Evolutionary conservation across 37 sponge, comb jelly and placozoan genomes (phyloP), one percentile per base, ranked within the genome.

Genomic region (Tethya wilhelma): DNA sequence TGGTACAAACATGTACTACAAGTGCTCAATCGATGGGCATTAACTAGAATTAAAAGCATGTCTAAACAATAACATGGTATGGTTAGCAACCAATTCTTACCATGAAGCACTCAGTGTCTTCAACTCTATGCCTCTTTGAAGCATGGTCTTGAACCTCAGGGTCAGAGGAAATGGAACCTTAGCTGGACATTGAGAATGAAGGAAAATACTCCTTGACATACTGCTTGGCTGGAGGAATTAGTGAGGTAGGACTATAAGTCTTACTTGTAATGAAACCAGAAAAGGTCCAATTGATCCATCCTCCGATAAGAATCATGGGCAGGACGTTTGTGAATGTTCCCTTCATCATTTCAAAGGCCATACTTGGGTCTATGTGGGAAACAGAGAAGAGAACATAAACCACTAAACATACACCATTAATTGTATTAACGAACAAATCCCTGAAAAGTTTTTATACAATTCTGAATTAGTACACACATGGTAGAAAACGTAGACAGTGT

Each of bases 231-330:
- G 5, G 17, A 3, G 5, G 28, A 58, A 58, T 28, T 58, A 9
- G 26, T 58, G 59, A 9, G 26, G 59, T n/a, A 58, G 23, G 59
- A 58, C 28, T 14, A 9, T 6, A 59, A 59, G 14, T n/a, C 85
- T 89, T 58, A 88, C 95, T 98, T 28, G 92, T 85, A 0, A 96
- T 89, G 80, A 98, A 98, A 1, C 99, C 99, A 80, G 99, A 88
- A 86, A 98, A 98, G 34, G 94, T 93, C 92, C 91, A 91, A 71
- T 89, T 96, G 71, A 98, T 98, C 97, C 99, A 98, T 11, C 99
- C 97, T 38, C 99, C 99, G 66, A 98, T 89, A 45, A 96, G 75
- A 34, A 98, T 87, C 99, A 98, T 98, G 5, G 99, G 99, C 19
- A 98, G 75, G 34, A 96, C 86, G 68, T 98, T 96, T 22, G 90